Base-by-base conservation (phyloP, 2,797 vertebrate species). In the Sebastes aleutianus region DNA sequence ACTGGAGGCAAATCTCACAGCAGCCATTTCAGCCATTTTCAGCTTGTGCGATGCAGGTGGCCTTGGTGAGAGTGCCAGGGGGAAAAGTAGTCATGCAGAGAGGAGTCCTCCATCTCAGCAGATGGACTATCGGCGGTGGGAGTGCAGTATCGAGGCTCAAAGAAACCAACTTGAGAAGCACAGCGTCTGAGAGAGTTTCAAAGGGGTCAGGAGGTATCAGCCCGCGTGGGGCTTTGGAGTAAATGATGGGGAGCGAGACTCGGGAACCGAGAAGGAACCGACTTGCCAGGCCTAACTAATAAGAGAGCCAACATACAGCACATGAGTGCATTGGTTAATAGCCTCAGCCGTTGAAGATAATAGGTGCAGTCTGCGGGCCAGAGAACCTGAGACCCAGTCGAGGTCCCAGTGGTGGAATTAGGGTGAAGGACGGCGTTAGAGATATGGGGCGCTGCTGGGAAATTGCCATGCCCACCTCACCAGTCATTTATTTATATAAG, bases 401-500 rank as follows among this genome's bases (percentile, higher is more conserved):
- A 66, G 84, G 83, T 90, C 93, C 87, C 92, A 22, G 56, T 2
- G 86, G 89, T 85, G 80, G 76, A 76, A 91, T 93, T 89, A 86
- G 76, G 79, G 83, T 87, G 92, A 92, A 91, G 90, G 92, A 89
- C 86, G 70, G 70, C 58, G 22, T 82, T 72, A 32, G 83, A 80
- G 82, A 85, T 71, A 57, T 7, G 36, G 67, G 77, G 18, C 8
- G 27, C 82, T 83, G 89, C 81, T 85, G 88, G 85, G 85, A 88
- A 91, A 84, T 63, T 72, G 83, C 87, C 85, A 61, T 78, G 68
- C 71, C 66, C 82, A 74, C 66, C 85, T 82, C 82, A 32, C 76
- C 74, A 80, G 78, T 84, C 92, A 89, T 93, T 95, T 94, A 92
- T 93, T 93, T 92, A 91, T 91, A 91, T 85, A 91, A 87, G 89